Conservation (phyloP, 2,888 invertebrate species). For the Tiliacea citrago region DNA sequence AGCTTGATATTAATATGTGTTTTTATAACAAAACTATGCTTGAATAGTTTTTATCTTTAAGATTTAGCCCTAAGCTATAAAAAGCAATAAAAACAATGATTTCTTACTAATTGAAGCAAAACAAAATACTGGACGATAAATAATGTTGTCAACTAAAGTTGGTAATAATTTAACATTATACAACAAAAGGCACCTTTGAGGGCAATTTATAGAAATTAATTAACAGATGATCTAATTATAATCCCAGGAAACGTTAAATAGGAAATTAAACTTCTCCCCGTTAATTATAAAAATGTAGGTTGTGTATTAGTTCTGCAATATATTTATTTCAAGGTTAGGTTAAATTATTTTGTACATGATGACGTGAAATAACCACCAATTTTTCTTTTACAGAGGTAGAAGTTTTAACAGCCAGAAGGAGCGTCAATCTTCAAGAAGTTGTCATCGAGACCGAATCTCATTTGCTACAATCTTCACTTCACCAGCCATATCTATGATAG, state of each 20-base stretch:
- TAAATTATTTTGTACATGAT: neutral
- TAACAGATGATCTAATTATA: conserved; percentile 61
- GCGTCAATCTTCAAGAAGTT: neutral
- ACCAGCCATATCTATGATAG: neutral
- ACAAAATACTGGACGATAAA: neutral
- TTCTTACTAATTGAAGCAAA: neutral
- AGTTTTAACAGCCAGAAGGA: neutral
- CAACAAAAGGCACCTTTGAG: conserved; percentile 18
- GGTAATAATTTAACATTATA: conserved; percentile 18
- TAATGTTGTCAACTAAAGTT: conserved; percentile 10
- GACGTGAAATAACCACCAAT: neutral
- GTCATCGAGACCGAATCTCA: neutral
- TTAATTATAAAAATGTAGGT: conserved; percentile 62
- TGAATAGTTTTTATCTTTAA: neutral
- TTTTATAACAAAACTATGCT: neutral
- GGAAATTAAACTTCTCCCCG: conserved; percentile 42
- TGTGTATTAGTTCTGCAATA: neutral
- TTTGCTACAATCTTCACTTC: neutral
- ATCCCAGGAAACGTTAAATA: conserved; percentile 63
- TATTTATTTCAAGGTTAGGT: neutral
- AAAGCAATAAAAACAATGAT: neutral
- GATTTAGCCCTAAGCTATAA: neutral
- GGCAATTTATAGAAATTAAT: conserved; percentile 23
- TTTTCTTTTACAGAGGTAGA: neutral
- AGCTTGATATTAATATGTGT: neutral